Evolutionary conservation across 2,888 invertebrate species (phyloP).

Genomic region (Eupithecia abbreviata): DNA sequence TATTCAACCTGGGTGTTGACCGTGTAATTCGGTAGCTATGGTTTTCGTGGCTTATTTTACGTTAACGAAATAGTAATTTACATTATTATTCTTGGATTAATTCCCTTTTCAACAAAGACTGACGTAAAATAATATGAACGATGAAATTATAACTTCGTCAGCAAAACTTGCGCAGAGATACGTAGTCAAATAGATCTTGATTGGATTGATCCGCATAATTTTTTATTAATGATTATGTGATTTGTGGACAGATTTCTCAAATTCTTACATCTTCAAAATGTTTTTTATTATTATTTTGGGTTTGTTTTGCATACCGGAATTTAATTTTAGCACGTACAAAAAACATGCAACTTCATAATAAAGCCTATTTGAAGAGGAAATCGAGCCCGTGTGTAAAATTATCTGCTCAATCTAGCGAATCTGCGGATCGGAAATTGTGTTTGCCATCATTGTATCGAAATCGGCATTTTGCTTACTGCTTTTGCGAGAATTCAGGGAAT

Average conservation of each 20-base stretch:
- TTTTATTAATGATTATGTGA: not conserved
- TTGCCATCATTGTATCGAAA: constrained; percentile 33
- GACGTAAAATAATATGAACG: not conserved
- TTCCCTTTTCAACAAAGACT: not conserved
- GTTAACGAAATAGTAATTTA: not conserved
- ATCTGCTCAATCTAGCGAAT: constrained; percentile 34
- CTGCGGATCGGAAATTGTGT: constrained; percentile 35
- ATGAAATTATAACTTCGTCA: not conserved
- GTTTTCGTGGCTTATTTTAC: not conserved
- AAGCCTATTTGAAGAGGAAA: constrained; percentile 18
- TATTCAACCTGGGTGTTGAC: constrained; percentile 6
- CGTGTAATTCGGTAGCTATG: not conserved
- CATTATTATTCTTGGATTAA: not conserved
- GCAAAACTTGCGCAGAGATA: not conserved
- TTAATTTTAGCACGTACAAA: not conserved
- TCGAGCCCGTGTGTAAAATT: constrained; percentile 29
- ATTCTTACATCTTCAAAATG: not conserved
- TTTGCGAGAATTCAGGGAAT: constrained; percentile 15
- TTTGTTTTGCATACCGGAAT: not conserved
- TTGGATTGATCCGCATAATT: not conserved
- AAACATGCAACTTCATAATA: constrained; percentile 6
- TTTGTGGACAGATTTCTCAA: not conserved
- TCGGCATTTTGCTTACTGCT: constrained; percentile 27
- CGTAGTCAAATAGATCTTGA: not conserved
- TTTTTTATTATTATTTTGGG: not conserved